Percentiles rank a stretch among this genome's conserved stretches.
These are phyloP conservation scores for Neelides sp. DNA, from an alignment of 1,140 invertebrate genomes.

Conservation along the genomic window DNA sequence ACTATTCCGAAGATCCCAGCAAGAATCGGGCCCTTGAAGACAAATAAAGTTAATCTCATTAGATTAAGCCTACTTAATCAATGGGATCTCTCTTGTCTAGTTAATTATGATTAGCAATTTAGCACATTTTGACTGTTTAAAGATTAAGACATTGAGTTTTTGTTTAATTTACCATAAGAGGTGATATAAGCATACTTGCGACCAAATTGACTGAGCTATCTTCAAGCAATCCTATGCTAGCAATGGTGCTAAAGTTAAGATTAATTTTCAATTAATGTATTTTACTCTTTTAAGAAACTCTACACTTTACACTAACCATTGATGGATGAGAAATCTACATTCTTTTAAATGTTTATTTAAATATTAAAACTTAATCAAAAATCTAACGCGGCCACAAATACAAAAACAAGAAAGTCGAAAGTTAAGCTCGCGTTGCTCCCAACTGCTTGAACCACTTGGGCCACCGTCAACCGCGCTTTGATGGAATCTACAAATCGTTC, in stretches of 20 bases:
- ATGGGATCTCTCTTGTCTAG: neutral
- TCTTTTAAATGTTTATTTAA: constrained; percentile 14
- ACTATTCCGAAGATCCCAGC: constrained; percentile 69
- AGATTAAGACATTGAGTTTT: too few species aligned
- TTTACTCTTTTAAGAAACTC: constrained; percentile 16
- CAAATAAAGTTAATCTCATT: neutral
- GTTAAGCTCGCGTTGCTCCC: constrained; percentile 59
- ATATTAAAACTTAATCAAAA: constrained; percentile 8
- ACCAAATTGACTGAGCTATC: constrained; percentile 68
- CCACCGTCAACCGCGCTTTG: constrained; percentile 64
- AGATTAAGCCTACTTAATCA: neutral
- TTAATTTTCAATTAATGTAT: constrained; percentile 29
- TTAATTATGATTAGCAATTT: neutral
- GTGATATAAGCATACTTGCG: constrained; percentile 75
- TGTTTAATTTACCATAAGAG: constrained; percentile 55
- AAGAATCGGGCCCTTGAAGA: constrained; percentile 60
- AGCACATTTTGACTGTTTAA: too few species aligned
- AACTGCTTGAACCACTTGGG: constrained; percentile 70
- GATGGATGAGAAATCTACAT: too few species aligned
- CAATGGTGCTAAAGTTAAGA: constrained; percentile 38
- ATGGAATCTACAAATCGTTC: constrained; percentile 55
- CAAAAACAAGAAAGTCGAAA: constrained; percentile 66
- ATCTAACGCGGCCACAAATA: constrained; percentile 64
- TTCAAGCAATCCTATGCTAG: constrained; percentile 61
- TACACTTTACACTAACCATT: too few species aligned